Conservation (phyloP, 92 coral and sea anemone genomes). For the Heteractis magnifica region DNA sequence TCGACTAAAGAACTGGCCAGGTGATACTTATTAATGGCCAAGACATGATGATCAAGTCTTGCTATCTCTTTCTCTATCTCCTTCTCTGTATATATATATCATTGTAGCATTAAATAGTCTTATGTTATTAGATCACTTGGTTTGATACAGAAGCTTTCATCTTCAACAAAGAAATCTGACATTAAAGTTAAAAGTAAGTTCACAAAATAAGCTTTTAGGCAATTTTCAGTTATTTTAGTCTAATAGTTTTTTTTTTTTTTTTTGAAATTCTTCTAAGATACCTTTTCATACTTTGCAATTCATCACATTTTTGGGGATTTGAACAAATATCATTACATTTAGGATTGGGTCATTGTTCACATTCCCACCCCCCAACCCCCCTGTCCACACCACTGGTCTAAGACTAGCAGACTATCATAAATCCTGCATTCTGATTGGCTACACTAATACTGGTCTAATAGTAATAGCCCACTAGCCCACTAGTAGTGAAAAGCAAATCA, state of each 20-base stretch:
- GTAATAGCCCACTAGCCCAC: too few relatives aligned
- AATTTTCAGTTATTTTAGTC: not conserved
- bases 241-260: not conserved
- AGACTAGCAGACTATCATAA: too few relatives aligned
- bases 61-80: not conserved
- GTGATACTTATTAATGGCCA: not conserved
- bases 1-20: slow-evolving; percentile 59
- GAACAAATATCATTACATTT: too few relatives aligned
- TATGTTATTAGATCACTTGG: slow-evolving; percentile 36
- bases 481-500: too few relatives aligned
- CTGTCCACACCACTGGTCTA: too few relatives aligned
- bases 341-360: too few relatives aligned
- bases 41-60: not conserved
- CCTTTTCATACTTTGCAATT: too few relatives aligned
- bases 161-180: slow-evolving; percentile 19
- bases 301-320: too few relatives aligned
- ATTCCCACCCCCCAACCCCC: too few relatives aligned
- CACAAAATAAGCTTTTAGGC: not conserved
- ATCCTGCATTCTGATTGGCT: too few relatives aligned
- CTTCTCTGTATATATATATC: too few relatives aligned
- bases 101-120: not conserved
- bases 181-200: slow-evolving; percentile 17
- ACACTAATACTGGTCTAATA: too few relatives aligned
- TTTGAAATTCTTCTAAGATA: not conserved
- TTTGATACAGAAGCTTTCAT: slow-evolving; percentile 36